Percentiles rank a stretch among this genome's conserved stretches.
These are phyloP conservation scores for Tamias sibiricus DNA, from an alignment of 2,113 vertebrate genomes.

Conservation along the genomic window DNA sequence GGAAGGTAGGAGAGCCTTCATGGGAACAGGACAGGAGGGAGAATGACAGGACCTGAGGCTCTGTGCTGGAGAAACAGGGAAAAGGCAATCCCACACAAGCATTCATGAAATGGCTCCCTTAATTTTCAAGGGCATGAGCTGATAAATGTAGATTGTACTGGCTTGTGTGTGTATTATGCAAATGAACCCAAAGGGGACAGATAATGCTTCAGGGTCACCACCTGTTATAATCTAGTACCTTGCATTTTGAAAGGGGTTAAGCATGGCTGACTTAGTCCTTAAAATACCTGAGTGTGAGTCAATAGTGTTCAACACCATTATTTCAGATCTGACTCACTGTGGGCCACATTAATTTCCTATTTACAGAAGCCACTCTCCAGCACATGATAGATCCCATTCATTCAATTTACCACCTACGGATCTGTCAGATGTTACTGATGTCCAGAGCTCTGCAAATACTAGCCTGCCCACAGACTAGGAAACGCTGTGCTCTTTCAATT, in stretches of 20 bases:
- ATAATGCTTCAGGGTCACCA: conserved; percentile 50
- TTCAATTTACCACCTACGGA: conserved; percentile 66
- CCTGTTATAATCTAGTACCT: conserved; percentile 11
- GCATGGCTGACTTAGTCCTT: conserved; percentile 63
- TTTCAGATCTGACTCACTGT: conserved; percentile 68
- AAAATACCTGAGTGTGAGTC: conserved; percentile 73
- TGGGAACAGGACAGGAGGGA: not conserved
- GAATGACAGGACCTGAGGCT: not conserved
- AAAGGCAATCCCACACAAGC: not conserved
- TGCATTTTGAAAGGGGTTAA: conserved; percentile 55
- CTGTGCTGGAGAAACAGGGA: not conserved
- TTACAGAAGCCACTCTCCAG: conserved; percentile 65
- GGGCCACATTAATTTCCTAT: conserved; percentile 67
- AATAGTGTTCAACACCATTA: conserved; percentile 15
- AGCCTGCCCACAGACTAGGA: not conserved
- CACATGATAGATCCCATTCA: conserved; percentile 52
- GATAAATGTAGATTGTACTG: not conserved
- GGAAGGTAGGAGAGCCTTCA: not conserved
- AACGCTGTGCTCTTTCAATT: conserved; percentile 46
- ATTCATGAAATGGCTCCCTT: not conserved
- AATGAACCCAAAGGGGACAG: conserved; percentile 52
- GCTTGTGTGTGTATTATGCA: conserved; percentile 32
- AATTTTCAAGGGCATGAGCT: conserved; percentile 31
- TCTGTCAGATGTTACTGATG: conserved; percentile 36
- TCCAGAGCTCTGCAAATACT: conserved; percentile 38